phyloP scores from a whole-genome alignment of 2,888 invertebrate genomes.

The Pollenia griseotomentosa region DNA sequence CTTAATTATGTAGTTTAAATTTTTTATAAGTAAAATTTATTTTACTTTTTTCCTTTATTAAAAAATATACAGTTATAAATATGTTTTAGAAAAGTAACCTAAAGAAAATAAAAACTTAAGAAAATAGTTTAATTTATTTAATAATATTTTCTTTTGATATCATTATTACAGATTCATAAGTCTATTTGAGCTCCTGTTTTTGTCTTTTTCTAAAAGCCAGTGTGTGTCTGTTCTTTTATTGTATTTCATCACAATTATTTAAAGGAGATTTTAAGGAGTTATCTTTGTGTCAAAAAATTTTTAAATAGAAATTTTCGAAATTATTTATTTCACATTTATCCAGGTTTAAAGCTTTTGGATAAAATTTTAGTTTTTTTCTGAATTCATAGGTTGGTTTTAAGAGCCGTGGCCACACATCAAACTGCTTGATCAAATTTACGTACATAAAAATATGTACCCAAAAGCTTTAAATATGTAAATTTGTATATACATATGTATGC shows the following conservation, averaged over 20 bases:
- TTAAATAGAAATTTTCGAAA: conserved; percentile 3
- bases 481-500: too few species aligned
- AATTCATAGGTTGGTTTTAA: too few species aligned
- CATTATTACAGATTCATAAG: conserved; percentile 76
- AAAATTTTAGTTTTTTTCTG: too few species aligned
- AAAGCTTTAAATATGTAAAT: too few species aligned
- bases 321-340: neutral
- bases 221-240: conserved; percentile 67
- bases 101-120: conserved; percentile 65
- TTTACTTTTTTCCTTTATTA: conserved; percentile 45
- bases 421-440: too few species aligned
- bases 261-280: neutral
- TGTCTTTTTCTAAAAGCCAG: conserved; percentile 63
- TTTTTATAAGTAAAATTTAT: conserved; percentile 74
- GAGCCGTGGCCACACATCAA: too few species aligned
- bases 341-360: too few species aligned
- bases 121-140: conserved; percentile 71
- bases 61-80: conserved; percentile 70
- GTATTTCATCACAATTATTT: conserved; percentile 26
- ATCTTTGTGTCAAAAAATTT: neutral
- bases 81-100: conserved; percentile 68
- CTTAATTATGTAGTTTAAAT: conserved; percentile 73
- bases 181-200: conserved; percentile 81
- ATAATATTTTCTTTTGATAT: conserved; percentile 68
- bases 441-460: too few species aligned